Conservation (phyloP, 2,888 invertebrate species). For the Drosophila setosimentum region DNA sequence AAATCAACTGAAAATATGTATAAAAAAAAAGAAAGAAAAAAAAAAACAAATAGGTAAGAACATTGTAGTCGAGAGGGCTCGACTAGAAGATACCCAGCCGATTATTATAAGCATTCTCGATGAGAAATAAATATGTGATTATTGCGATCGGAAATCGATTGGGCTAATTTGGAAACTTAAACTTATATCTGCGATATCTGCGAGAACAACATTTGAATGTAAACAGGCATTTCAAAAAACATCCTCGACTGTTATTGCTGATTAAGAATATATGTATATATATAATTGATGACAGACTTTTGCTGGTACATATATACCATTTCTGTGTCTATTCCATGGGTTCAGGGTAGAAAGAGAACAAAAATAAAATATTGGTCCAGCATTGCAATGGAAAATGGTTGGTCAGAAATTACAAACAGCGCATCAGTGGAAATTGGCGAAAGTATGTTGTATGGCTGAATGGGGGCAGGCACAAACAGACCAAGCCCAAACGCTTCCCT, state of each 20-base stretch:
- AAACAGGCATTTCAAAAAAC: too few species aligned
- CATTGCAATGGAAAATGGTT: constrained; percentile 76
- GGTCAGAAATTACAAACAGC: constrained; percentile 76
- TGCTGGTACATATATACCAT: too few species aligned
- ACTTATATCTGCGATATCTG: neutral
- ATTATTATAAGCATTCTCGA: neutral
- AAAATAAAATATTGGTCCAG: constrained; percentile 70
- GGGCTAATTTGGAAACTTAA: too few species aligned
- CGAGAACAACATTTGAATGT: neutral
- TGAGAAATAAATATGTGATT: neutral
- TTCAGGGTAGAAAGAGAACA: constrained; percentile 39
- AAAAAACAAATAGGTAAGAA: constrained; percentile 44
- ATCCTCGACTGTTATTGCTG: neutral
- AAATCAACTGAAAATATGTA: constrained; percentile 70
- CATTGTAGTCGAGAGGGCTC: neutral
- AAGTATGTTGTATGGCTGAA: constrained; percentile 21
- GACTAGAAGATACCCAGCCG: neutral
- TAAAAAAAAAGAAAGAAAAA: constrained; percentile 19
- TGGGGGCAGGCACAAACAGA: neutral
- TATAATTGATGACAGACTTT: too few species aligned
- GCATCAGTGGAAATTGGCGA: constrained; percentile 58
- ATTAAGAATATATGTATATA: neutral
- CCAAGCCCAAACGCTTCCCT: too few species aligned
- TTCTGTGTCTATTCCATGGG: neutral
- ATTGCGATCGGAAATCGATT: neutral